Evolutionary conservation across 2,797 vertebrate species (phyloP), one percentile per base, ranked within the genome.

Genomic region (Nyctibius grandis): DNA sequence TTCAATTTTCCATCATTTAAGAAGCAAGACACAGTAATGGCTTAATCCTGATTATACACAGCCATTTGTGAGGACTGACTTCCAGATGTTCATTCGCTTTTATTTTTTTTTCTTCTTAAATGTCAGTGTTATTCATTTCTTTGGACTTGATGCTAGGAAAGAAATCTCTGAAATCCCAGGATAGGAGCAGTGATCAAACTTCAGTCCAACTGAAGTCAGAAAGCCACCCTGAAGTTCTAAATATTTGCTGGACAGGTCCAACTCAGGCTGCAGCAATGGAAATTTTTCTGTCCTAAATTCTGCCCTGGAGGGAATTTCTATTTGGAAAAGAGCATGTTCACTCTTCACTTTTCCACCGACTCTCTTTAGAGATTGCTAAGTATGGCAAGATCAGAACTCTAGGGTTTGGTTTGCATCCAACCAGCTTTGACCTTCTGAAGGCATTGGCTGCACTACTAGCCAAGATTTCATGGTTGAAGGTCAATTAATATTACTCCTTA

Each of bases 1-100:
- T 93, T 96, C 91, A 74, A 80, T 95, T 96, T 95, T 95, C 93
- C 86, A 80, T 94, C 68, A 59, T 88, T 96, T 95, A 89, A 93
- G 91, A 93, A 87, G 42, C n/a, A 91, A 93, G 86, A 89, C 73
- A 25, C 47, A 64, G 78, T 95, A 96, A 95, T 93, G 79, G 83
- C 78, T 95, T 92, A 93, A 95, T 95, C 92, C 84, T 94, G 75
- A 85, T 95, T 89, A 94, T 13, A 65, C 53, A 67, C 48, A 85
- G 75, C 72, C 68, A 91, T 91, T 96, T 94, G 81, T 6, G 2
- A 91, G 17, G 68, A 72, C 78, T 80, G 61, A 94, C 54, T 95
- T 96, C 94, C 94, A 97, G 95, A 96, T 96, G 96, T 94, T 95
- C 74, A 9, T 81, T 72, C 11, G 40, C 53, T 61, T 6, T 26